These are phyloP conservation scores for Antechinus stuartii DNA, from an alignment of 2,113 vertebrate genomes.

Conservation along the genomic window DNA sequence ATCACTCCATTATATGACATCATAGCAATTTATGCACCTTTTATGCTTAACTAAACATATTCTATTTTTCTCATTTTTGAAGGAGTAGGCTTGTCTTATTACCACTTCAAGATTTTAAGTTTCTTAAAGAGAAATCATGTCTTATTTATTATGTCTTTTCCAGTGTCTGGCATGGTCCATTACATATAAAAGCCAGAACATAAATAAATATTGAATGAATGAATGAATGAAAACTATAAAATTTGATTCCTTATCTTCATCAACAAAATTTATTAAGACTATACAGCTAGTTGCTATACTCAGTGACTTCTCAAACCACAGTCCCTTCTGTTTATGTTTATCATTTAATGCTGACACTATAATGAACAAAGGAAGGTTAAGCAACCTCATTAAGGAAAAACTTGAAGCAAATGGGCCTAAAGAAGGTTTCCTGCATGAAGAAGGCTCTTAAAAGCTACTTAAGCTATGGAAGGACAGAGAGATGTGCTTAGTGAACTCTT, in stretches of 20 bases:
- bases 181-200: not conserved
- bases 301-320: not conserved
- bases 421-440: not conserved
- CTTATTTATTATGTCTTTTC: not conserved
- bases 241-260: not conserved
- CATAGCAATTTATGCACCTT: not conserved
- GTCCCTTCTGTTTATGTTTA: not conserved
- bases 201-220: not conserved
- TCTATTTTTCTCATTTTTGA: not conserved
- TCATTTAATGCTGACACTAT: not conserved
- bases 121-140: not conserved
- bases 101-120: not conserved
- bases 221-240: not conserved
- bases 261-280: not conserved
- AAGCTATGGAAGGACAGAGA: not conserved
- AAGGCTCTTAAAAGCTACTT: not conserved
- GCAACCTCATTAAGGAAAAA: not conserved
- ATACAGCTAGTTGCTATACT: not conserved
- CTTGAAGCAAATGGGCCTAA: slow-evolving; percentile 20
- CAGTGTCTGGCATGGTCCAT: not conserved
- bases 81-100: not conserved
- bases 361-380: not conserved
- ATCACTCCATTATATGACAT: not conserved
- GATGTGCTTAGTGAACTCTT: not conserved
- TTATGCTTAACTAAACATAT: not conserved